These are phyloP conservation scores for Rhincodon typus DNA, from an alignment of 2,797 vertebrate genomes.

Conservation along the genomic window DNA sequence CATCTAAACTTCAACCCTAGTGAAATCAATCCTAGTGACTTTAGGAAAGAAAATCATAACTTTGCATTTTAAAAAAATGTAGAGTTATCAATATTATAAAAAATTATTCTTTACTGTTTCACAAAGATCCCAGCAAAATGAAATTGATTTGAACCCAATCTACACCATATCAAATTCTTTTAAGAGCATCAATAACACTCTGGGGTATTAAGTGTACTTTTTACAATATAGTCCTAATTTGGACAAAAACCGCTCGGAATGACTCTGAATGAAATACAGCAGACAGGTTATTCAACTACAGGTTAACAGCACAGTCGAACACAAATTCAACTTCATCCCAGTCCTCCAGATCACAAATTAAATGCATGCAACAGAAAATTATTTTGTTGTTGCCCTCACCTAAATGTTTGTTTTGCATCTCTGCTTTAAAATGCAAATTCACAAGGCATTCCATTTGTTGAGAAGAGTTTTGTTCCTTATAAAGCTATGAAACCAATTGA, in stretches of 20 bases:
- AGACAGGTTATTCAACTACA: not conserved
- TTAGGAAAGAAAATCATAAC: not conserved
- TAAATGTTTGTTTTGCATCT: not conserved
- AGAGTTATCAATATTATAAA: no score
- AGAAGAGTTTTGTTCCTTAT: not conserved
- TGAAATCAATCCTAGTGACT: not conserved
- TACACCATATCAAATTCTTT: not conserved
- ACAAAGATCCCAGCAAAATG: no score
- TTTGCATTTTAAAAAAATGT: not conserved
- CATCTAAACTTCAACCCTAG: no score
- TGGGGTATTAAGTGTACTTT: not conserved
- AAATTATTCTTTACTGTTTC: no score
- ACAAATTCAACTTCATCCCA: not conserved
- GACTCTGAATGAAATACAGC: not conserved
- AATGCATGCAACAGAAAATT: not conserved
- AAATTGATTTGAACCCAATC: not conserved
- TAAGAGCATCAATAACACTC: not conserved
- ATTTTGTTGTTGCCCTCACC: not conserved
- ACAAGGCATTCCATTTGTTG: not conserved
- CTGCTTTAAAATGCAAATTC: not conserved
- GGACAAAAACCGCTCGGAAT: not conserved
- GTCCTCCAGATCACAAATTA: not conserved
- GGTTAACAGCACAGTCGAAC: not conserved
- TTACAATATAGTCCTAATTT: not conserved
- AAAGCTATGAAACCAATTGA: not conserved